These are phyloP conservation scores for Zaprionus davidi DNA, from an alignment of 1,140 invertebrate genomes.

Conservation along the genomic window DNA sequence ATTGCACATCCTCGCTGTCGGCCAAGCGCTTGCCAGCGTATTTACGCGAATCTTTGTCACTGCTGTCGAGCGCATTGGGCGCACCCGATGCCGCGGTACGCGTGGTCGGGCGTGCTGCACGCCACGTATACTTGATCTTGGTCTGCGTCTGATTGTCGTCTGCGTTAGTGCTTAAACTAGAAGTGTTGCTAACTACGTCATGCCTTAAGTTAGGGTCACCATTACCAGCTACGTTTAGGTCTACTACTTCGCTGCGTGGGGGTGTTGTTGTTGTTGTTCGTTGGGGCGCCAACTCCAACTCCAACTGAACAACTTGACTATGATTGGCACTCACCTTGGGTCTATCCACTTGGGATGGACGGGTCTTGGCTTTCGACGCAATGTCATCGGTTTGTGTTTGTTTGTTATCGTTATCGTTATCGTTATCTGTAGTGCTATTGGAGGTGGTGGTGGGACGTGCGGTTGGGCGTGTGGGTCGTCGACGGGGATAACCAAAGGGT, in stretches of 20 bases:
- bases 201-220: conserved; percentile 80
- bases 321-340: conserved; percentile 74
- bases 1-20: conserved; percentile 3
- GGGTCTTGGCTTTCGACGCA: conserved; percentile 60
- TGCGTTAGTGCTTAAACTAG: conserved; percentile 66
- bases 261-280: conserved; percentile 37
- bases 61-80: conserved; percentile 31
- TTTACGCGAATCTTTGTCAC: conserved; percentile 62
- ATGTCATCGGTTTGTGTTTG: conserved; percentile 55
- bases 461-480: conserved; percentile 63
- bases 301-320: conserved; percentile 43
- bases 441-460: conserved; percentile 28
- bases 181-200: conserved; percentile 63
- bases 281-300: conserved; percentile 48
- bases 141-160: conserved; percentile 12
- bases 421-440: conserved; percentile 34
- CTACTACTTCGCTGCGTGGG: conserved; percentile 37
- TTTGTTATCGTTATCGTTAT: conserved; percentile 42
- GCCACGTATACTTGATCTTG: conserved; percentile 38
- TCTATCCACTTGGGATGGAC: conserved; percentile 72
- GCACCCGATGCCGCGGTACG: background rate
- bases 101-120: background rate
- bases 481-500: conserved; percentile 85
- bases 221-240: conserved; percentile 70
- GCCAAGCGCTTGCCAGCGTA: conserved; percentile 72